phyloP scores from a whole-genome alignment of 2,797 vertebrate genomes.

The Numenius phaeopus region DNA sequence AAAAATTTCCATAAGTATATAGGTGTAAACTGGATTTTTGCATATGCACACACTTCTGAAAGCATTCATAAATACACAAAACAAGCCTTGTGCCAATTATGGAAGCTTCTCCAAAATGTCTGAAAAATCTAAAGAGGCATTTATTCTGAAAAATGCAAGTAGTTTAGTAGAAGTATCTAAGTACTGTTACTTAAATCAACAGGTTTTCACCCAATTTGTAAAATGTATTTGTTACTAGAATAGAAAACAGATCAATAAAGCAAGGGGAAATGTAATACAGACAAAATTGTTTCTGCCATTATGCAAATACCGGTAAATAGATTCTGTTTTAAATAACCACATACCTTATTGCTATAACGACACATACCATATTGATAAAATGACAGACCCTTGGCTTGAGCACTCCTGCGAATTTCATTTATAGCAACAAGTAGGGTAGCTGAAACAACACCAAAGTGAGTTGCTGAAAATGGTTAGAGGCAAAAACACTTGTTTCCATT shows the following conservation, averaged over 20 bases:
- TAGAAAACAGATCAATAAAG: neutral
- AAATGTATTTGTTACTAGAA: neutral
- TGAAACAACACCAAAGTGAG: constrained; percentile 76
- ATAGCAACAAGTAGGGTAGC: constrained; percentile 96
- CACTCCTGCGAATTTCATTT: constrained; percentile 94
- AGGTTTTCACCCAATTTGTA: neutral
- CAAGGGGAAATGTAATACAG: neutral
- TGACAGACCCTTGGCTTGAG: constrained; percentile 84
- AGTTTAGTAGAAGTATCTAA: neutral
- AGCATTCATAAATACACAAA: neutral
- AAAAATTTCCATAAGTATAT: neutral
- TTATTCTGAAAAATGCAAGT: neutral
- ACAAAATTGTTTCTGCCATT: neutral
- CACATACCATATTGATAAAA: constrained; percentile 97
- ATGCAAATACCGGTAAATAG: neutral
- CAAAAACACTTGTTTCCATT: neutral
- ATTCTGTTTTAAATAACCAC: neutral
- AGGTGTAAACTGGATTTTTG: neutral
- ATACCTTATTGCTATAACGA: neutral
- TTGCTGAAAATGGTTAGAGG: neutral
- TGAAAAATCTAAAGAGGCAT: neutral
- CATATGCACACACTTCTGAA: neutral
- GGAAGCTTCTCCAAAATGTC: neutral
- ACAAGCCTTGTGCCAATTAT: neutral
- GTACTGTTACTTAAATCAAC: neutral